A percentile compares a stretch with the other conserved stretches of the same genome.
These are phyloP conservation scores for Physella acuta DNA, from an alignment of 1,140 invertebrate genomes.

Conservation along the genomic window DNA sequence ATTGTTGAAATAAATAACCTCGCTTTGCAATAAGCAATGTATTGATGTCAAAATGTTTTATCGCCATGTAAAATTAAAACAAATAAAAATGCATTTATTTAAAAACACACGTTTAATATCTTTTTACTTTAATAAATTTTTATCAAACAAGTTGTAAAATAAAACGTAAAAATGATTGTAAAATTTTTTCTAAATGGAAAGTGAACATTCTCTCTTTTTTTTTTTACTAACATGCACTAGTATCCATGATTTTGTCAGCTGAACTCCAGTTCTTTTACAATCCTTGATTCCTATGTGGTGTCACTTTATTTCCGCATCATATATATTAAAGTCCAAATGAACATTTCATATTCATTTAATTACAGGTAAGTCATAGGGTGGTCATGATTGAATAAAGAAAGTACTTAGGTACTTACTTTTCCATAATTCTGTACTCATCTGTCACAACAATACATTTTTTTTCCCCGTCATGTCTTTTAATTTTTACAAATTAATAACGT, in stretches of 20 bases:
- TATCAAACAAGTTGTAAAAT: too few relatives aligned
- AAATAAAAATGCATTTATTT: too few relatives aligned
- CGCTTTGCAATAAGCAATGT: too few relatives aligned
- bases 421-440: not conserved
- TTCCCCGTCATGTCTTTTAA: not conserved
- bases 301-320: not conserved
- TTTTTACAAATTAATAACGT: not conserved
- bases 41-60: too few relatives aligned
- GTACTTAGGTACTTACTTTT: not conserved
- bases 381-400: not conserved
- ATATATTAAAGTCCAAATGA: not conserved
- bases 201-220: too few relatives aligned
- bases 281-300: not conserved
- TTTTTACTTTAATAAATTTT: too few relatives aligned
- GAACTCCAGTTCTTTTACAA: not conserved
- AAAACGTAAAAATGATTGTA: too few relatives aligned
- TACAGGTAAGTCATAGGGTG: not conserved
- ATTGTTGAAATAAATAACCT: too few relatives aligned
- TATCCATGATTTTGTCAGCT: not conserved
- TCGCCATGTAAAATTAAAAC: too few relatives aligned
- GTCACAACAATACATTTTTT: not conserved
- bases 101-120: too few relatives aligned
- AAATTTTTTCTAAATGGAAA: too few relatives aligned
- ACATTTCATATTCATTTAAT: not conserved
- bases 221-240: too few relatives aligned